These are phyloP conservation scores for Pipistrellus nathusii DNA, from an alignment of 2,797 vertebrate species.

Conservation along the genomic window DNA sequence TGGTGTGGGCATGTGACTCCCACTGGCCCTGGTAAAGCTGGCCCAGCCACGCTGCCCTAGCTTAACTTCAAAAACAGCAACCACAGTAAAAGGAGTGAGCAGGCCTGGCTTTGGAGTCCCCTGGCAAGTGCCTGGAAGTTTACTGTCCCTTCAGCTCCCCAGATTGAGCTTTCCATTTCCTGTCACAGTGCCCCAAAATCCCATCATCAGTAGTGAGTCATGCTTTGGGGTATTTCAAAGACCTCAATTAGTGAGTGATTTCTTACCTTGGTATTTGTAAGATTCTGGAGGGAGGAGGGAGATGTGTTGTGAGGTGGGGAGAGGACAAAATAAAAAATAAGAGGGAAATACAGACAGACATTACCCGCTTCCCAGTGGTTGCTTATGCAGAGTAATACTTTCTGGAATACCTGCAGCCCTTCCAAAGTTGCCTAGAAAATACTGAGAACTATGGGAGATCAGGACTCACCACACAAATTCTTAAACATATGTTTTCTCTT, in stretches of 20 bases:
- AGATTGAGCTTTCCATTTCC: slow-evolving; percentile 32
- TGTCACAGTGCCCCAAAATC: neutral
- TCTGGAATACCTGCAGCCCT: neutral
- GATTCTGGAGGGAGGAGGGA: neutral
- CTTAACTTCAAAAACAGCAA: neutral
- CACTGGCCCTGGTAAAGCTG: neutral
- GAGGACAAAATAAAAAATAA: neutral
- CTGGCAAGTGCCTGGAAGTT: slow-evolving; percentile 5
- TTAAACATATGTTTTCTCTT: neutral
- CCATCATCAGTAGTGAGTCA: neutral
- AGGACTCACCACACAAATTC: neutral
- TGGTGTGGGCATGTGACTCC: neutral
- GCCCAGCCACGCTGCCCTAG: neutral
- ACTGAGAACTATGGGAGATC: neutral
- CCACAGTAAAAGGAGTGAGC: neutral
- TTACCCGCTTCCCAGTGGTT: neutral
- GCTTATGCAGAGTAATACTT: neutral
- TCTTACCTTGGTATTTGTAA: neutral
- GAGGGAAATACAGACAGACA: neutral
- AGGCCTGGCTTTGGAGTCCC: slow-evolving; percentile 53
- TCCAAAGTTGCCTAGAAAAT: neutral
- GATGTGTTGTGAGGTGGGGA: neutral
- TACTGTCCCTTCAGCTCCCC: neutral
- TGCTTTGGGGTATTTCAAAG: neutral
- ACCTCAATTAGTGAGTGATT: neutral